phyloP scores from a whole-genome alignment of 2,888 invertebrate species.

The Xestia rhomboidea region DNA sequence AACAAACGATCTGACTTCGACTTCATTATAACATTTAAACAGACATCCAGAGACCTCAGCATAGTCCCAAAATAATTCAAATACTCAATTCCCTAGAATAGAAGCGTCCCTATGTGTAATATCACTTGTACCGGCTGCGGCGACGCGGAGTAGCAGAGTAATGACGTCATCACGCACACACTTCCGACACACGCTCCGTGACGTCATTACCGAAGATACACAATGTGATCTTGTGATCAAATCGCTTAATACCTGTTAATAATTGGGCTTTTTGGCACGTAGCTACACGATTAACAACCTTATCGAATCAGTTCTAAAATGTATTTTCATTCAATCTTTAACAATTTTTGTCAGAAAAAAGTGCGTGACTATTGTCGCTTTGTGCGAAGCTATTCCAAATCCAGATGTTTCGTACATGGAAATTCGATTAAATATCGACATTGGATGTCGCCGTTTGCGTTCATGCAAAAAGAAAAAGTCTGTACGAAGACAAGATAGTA shows the following conservation, averaged over 20 bases:
- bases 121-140: neutral
- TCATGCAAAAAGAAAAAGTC: neutral
- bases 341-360: neutral
- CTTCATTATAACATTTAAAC: neutral
- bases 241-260: neutral
- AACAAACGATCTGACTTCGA: neutral
- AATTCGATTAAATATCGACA: conserved; percentile 26
- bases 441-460: neutral
- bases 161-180: conserved; percentile 27
- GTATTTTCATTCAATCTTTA: neutral
- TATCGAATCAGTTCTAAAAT: neutral
- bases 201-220: conserved; percentile 3
- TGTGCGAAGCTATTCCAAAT: neutral
- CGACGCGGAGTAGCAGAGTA: neutral
- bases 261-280: neutral
- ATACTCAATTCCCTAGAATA: neutral
- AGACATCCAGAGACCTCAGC: neutral
- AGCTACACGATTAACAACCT: neutral
- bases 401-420: conserved; percentile 16
- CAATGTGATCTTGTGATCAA: neutral
- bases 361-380: neutral
- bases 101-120: neutral
- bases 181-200: neutral
- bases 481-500: conserved; percentile 1
- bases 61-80: neutral